Conservation (phyloP, 2,113 vertebrate species). For the Alouatta palliata region DNA sequence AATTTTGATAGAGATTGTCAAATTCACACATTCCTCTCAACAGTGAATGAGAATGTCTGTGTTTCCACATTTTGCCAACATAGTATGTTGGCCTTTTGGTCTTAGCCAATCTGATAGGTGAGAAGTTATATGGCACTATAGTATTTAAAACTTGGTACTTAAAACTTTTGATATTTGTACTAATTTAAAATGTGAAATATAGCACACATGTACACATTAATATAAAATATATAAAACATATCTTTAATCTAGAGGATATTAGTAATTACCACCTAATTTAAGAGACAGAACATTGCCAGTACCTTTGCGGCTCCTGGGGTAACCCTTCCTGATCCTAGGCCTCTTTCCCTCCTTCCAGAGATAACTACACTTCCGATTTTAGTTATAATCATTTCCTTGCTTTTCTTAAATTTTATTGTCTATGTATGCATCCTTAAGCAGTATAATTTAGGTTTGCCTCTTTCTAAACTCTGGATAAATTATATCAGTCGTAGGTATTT, state of each 20-base stretch:
- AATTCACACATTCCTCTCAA: neutral
- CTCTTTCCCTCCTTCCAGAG: neutral
- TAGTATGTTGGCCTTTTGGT: neutral
- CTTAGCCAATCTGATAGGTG: neutral
- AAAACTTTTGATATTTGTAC: neutral
- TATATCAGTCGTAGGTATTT: neutral
- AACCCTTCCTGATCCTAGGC: neutral
- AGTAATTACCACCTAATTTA: neutral
- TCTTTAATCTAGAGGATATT: neutral
- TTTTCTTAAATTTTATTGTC: neutral
- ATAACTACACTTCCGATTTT: neutral
- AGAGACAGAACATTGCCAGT: neutral
- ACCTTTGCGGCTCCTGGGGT: neutral
- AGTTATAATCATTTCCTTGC: neutral
- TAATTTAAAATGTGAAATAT: neutral
- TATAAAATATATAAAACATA: neutral
- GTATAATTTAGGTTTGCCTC: neutral
- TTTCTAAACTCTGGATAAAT: neutral
- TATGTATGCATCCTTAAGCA: neutral
- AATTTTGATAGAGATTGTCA: neutral
- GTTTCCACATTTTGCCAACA: neutral
- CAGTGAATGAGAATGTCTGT: neutral
- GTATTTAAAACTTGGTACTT: neutral
- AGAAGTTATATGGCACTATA: neutral
- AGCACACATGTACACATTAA: neutral